phyloP scores from a whole-genome alignment of 2,888 invertebrate species.

The Gonocerus acuteangulatus region DNA sequence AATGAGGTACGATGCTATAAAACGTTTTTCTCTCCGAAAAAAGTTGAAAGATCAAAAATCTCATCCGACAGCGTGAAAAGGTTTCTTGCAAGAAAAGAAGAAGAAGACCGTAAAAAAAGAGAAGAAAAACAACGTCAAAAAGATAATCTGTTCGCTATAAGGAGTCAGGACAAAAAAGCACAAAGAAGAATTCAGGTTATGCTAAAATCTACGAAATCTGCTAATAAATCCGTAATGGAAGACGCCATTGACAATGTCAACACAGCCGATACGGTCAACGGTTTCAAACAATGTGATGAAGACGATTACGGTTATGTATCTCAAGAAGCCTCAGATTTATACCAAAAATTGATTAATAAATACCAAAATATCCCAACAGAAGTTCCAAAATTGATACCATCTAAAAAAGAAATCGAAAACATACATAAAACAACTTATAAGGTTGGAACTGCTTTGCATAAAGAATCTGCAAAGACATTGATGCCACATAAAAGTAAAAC shows the following conservation, averaged over 20 bases:
- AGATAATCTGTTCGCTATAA: conserved; percentile 45
- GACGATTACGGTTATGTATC: conserved; percentile 89
- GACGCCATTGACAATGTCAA: conserved; percentile 72
- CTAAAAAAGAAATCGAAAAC: conserved; percentile 44
- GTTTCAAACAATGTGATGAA: conserved; percentile 74
- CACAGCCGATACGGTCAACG: conserved; percentile 64
- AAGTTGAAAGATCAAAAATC: conserved; percentile 51
- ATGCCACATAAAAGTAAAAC: conserved; percentile 58
- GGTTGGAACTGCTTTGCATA: conserved; percentile 65
- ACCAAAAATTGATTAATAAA: conserved; percentile 77
- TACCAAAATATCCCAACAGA: conserved; percentile 65
- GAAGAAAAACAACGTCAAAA: conserved; percentile 58
- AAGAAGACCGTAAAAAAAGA: conserved; percentile 62
- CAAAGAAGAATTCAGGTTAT: conserved; percentile 67
- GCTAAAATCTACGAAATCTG: conserved; percentile 79
- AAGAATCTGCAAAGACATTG: conserved; percentile 62
- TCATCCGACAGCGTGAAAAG: conserved; percentile 73
- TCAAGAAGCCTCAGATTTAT: conserved; percentile 69
- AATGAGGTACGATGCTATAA: conserved; percentile 54
- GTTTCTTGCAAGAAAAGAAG: conserved; percentile 72
- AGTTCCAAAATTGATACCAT: conserved; percentile 38
- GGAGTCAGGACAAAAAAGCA: conserved; percentile 59
- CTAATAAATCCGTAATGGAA: conserved; percentile 75
- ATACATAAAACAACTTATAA: conserved; percentile 48
- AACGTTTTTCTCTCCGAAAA: conserved; percentile 73